These are phyloP conservation scores for Otis tarda DNA, from an alignment of 2,113 vertebrate genomes.

Conservation along the genomic window DNA sequence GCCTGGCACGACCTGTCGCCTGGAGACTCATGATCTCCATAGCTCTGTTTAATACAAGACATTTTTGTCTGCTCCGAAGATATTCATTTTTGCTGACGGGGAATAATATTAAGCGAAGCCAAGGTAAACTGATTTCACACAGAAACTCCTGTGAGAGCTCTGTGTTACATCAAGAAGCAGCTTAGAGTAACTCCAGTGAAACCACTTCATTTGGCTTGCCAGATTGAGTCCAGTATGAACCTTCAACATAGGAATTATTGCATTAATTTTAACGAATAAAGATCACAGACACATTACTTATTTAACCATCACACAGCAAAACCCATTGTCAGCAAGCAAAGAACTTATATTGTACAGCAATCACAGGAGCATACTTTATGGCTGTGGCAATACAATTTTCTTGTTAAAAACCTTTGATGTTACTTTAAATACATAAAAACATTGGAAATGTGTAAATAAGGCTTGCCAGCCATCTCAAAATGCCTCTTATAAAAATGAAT, in stretches of 20 bases:
- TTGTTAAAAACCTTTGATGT: constrained; percentile 53
- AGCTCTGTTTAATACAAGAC: no score
- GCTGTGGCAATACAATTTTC: constrained; percentile 38
- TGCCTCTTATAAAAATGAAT: not conserved
- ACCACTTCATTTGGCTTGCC: not conserved
- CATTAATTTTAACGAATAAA: constrained; percentile 63
- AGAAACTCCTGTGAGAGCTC: no score
- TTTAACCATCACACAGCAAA: constrained; percentile 58
- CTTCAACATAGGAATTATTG: constrained; percentile 29
- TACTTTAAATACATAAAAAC: not conserved
- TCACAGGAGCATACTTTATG: constrained; percentile 36
- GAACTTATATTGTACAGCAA: constrained; percentile 16
- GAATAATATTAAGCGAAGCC: no score
- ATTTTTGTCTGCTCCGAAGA: no score
- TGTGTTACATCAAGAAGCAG: not conserved
- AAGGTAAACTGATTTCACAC: no score
- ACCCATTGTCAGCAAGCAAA: constrained; percentile 19
- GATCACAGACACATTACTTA: constrained; percentile 41
- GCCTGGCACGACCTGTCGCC: no score
- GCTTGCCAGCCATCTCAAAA: not conserved
- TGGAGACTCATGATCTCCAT: no score
- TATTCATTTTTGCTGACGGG: no score
- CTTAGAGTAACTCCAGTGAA: not conserved
- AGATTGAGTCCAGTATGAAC: not conserved
- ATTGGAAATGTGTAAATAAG: constrained; percentile 40